Evolutionary conservation across 2,888 invertebrate species (phyloP).

Genomic region (Platynereis dumerilii): DNA sequence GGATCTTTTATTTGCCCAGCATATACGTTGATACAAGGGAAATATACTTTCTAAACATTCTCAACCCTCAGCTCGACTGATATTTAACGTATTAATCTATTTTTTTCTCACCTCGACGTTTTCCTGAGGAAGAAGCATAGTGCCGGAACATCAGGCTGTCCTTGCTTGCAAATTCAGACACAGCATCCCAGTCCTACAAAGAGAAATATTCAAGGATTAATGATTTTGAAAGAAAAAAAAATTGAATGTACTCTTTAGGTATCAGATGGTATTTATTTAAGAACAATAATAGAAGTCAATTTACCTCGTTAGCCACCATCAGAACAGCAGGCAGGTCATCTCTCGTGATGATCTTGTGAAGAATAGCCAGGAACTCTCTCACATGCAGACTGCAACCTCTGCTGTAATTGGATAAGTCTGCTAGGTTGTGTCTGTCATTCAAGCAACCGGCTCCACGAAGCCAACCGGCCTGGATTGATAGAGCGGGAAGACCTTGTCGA

Average conservation of each 20-base stretch:
- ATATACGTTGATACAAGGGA: no score
- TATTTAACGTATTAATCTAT: not conserved
- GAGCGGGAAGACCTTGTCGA: conserved; percentile 6
- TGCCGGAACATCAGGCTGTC: not conserved
- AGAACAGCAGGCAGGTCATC: conserved; percentile 18
- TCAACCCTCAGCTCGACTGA: no score
- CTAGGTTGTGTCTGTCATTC: conserved; percentile 4
- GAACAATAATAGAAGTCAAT: not conserved
- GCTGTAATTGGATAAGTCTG: not conserved
- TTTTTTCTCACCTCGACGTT: not conserved
- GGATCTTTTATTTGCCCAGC: no score
- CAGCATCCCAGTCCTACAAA: conserved; percentile 18
- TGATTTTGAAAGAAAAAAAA: no score
- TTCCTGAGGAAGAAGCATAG: conserved; percentile 9
- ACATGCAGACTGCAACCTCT: conserved; percentile 11
- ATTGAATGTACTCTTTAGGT: no score
- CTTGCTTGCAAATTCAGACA: not conserved
- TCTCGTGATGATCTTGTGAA: conserved; percentile 6
- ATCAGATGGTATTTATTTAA: no score
- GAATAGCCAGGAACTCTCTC: conserved; percentile 14
- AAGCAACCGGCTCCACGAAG: conserved; percentile 6
- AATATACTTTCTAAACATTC: no score
- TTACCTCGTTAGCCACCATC: conserved; percentile 19
- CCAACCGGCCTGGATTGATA: conserved; percentile 14
- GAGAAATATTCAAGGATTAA: not conserved